Base-by-base conservation (phyloP, 30 jellyfish, hydroid and myxozoan genomes). In the Chrysaora quinquecirrha region DNA sequence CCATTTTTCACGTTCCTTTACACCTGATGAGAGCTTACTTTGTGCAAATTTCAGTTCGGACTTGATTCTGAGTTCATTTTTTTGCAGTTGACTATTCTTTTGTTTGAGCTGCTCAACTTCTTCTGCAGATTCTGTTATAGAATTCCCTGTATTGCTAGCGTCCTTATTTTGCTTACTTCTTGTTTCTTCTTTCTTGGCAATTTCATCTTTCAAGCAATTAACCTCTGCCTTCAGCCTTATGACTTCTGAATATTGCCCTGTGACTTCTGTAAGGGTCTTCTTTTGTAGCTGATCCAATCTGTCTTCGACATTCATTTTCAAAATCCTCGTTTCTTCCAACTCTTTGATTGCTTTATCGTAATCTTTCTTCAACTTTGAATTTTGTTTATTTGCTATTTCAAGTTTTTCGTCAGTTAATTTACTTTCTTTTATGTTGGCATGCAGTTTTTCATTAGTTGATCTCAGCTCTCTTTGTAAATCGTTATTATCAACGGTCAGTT, bases 181-280 rank as follows among this genome's bases (percentile, higher is more conserved):
- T 16, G 29, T 64, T 24, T 64, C 60, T 4, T 73, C 87, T 34
- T 76, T 49, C 24, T 78, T 74, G 20, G 71, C 29, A 0, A 68
- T 54, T 65, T 85, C 95, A 28, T 85, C 95, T 48, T 75, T 74
- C 69, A 73, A 34, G 29, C 85, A 85, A 23, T 85, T 89, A 3
- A 85, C 95, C 35, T 85, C 95, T 30, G 95, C 95, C 76, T 75
- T 85, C 56, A 85, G 72, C 80, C 87, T 75, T 0, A 85, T 75
- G 49, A 85, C 87, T 66, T 85, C 95, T 29, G 95, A 75, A 67
- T 85, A 75, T 48, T 75, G 88, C 28, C 82, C 85, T 47, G 88
- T 85, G 78, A 85, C 87, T 72, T 85, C 95, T 25, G 95, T 6
- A 20, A 75, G 46, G 19, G 95, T 71, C 28, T 75, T 74, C 84